Evolutionary conservation across 2,113 vertebrate genomes (phyloP).

Genomic region (Antigone vipio): DNA sequence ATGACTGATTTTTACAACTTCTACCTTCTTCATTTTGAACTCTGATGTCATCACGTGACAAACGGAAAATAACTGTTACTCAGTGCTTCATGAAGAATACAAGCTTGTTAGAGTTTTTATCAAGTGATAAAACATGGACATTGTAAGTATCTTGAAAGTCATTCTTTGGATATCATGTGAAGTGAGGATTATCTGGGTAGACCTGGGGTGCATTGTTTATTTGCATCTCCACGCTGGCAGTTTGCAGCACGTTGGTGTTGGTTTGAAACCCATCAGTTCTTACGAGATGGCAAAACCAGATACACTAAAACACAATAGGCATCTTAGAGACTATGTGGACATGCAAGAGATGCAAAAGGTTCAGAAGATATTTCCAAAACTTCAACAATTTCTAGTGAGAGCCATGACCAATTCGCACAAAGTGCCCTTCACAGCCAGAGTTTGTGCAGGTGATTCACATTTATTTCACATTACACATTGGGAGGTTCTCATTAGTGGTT

Average conservation of each 20-base stretch:
- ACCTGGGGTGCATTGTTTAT: fast-evolving
- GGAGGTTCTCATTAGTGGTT: neutral
- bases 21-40: neutral
- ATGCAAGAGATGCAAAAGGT: neutral
- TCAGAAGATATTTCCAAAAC: neutral
- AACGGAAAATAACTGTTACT: neutral
- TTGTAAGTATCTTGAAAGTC: neutral
- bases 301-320: fast-evolving
- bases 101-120: neutral
- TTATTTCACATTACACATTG: neutral
- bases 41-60: neutral
- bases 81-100: neutral
- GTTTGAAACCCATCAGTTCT: fast-evolving
- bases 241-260: neutral
- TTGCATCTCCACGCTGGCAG: neutral
- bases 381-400: neutral
- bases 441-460: neutral
- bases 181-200: neutral
- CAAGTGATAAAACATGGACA: neutral
- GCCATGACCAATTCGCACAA: neutral
- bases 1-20: neutral
- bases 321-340: neutral
- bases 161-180: neutral
- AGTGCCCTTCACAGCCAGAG: neutral
- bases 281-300: neutral